These are phyloP conservation scores for Drosophila cognata DNA, from an alignment of 2,888 invertebrate genomes.

Conservation along the genomic window DNA sequence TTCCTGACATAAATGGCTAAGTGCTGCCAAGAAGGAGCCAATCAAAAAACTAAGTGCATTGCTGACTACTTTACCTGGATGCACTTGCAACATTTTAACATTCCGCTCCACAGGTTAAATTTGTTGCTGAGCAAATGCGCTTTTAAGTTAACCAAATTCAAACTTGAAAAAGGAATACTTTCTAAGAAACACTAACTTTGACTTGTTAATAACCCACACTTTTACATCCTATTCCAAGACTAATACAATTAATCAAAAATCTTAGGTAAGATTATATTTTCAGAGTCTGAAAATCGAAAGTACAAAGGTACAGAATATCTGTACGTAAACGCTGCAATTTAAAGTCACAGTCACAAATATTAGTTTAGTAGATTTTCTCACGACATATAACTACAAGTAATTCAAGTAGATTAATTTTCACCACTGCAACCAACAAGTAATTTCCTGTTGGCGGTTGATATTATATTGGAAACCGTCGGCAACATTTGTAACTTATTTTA, in stretches of 20 bases:
- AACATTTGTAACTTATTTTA: not conserved
- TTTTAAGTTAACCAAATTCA: not conserved
- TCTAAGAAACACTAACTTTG: not conserved
- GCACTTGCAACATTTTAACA: not conserved
- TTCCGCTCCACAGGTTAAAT: not conserved
- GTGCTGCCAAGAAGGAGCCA: conserved; percentile 5
- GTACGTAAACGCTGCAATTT: not conserved
- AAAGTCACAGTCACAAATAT: not conserved
- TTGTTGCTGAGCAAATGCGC: not conserved
- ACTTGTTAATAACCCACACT: not conserved
- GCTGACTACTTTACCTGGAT: conserved; percentile 1
- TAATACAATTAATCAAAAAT: not conserved
- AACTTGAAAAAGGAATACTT: not conserved
- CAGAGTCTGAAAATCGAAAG: not conserved
- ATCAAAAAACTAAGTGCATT: conserved; percentile 16
- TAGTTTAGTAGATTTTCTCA: not conserved
- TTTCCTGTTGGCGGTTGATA: conserved; percentile 3
- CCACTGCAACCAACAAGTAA: not conserved
- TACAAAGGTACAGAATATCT: not conserved
- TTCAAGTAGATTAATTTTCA: not conserved
- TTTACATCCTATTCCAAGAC: not conserved
- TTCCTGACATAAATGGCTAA: conserved; percentile 7
- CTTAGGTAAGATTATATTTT: fast-evolving
- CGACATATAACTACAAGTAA: not conserved
- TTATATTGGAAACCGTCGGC: not conserved